A percentile compares a stretch with the other conserved stretches of the same genome.
Evolutionary conservation across 2,113 vertebrate species (phyloP).

Genomic region (Diadophis punctatus): DNA sequence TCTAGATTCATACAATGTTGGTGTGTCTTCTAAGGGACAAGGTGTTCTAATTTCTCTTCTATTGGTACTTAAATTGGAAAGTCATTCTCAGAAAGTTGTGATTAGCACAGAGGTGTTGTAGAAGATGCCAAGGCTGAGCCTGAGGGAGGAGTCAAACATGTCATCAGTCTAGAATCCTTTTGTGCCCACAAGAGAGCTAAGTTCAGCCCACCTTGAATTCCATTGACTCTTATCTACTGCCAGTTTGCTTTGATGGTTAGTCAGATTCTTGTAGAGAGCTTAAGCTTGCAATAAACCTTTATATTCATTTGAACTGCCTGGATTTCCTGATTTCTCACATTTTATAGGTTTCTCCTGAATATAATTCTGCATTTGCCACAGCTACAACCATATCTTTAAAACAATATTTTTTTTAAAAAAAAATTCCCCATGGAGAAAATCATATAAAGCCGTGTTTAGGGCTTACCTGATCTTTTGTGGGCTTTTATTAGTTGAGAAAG

Average conservation of each 20-base stretch:
- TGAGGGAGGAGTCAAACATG: not conserved
- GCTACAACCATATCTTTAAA: not conserved
- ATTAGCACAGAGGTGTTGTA: not conserved
- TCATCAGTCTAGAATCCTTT: not conserved
- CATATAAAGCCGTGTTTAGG: not conserved
- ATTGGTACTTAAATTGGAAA: not conserved
- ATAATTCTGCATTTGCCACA: not conserved
- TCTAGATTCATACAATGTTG: not conserved
- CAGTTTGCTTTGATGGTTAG: not conserved
- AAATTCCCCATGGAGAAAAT: not conserved
- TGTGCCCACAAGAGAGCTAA: too few species aligned
- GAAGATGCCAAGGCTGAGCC: not conserved
- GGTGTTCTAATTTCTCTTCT: not conserved
- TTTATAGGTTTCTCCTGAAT: not conserved
- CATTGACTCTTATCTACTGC: not conserved
- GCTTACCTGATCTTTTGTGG: constrained; percentile 1
- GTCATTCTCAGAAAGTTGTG: not conserved
- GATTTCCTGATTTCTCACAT: not conserved
- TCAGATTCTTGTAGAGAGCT: not conserved
- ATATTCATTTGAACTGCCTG: not conserved
- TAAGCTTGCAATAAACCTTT: not conserved
- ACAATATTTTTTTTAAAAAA: not conserved
- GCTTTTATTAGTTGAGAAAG: constrained; percentile 28
- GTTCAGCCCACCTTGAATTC: not conserved
- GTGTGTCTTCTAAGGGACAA: not conserved